These are phyloP conservation scores for Drosophila tristis DNA, from an alignment of 1,140 invertebrate genomes.

Conservation along the genomic window DNA sequence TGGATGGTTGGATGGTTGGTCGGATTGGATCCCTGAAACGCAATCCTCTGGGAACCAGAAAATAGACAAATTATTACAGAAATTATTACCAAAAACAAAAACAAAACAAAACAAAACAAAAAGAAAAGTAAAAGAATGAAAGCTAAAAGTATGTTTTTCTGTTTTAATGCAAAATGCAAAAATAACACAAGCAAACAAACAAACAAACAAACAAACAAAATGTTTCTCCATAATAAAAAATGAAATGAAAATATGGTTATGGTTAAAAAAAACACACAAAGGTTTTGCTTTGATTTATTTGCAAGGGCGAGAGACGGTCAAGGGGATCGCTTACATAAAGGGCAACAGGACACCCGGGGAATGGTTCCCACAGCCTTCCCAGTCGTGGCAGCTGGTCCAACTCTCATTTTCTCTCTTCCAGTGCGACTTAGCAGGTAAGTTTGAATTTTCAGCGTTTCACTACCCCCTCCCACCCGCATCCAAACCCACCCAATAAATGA, in stretches of 20 bases:
- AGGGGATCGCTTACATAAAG: too few species aligned
- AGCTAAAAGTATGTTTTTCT: slow-evolving; percentile 71
- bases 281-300: slow-evolving; percentile 1
- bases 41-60: slow-evolving; percentile 2
- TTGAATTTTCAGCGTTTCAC: too few species aligned
- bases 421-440: too few species aligned
- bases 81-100: slow-evolving; percentile 37
- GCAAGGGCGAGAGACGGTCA: background rate
- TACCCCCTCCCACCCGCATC: too few species aligned
- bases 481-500: too few species aligned
- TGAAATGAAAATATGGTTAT: slow-evolving; percentile 65
- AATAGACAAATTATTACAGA: slow-evolving; percentile 34
- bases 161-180: slow-evolving; percentile 34
- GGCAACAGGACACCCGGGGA: too few species aligned
- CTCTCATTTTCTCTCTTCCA: too few species aligned
- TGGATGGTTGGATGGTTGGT: background rate
- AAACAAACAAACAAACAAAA: slow-evolving; percentile 34
- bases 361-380: too few species aligned
- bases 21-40: slow-evolving; percentile 46
- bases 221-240: slow-evolving; percentile 76
- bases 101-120: slow-evolving; percentile 29
- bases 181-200: slow-evolving; percentile 20
- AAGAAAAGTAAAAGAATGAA: slow-evolving; percentile 40
- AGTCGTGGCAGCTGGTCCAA: too few species aligned
- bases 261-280: slow-evolving; percentile 57